Evolutionary conservation across 2,888 invertebrate genomes (phyloP).

Genomic region (Taenaris catops): DNA sequence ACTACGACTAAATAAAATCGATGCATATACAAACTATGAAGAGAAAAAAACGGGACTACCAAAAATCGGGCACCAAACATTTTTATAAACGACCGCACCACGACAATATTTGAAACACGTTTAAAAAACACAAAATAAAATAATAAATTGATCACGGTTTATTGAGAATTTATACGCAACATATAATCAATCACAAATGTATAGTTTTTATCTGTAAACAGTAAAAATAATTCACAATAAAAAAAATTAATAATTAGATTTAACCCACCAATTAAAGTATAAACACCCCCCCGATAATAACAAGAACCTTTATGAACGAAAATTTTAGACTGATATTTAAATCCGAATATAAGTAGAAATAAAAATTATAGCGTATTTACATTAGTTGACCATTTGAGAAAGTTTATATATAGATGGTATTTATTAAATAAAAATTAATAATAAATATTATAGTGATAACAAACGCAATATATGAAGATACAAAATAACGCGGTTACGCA

Average conservation of each 20-base stretch:
- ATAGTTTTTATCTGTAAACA: slow-evolving; percentile 44
- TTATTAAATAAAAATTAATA: slow-evolving; percentile 44
- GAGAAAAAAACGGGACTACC: slow-evolving; percentile 64
- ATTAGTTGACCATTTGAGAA: slow-evolving; percentile 78
- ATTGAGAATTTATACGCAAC: slow-evolving; percentile 53
- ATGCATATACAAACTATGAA: slow-evolving; percentile 62
- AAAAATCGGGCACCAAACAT: slow-evolving; percentile 36
- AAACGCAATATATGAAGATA: slow-evolving; percentile 42
- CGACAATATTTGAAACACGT: slow-evolving; percentile 52
- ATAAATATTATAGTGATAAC: slow-evolving; percentile 36
- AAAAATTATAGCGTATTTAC: slow-evolving; percentile 73
- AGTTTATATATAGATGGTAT: slow-evolving; percentile 57
- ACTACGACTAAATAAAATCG: slow-evolving; percentile 21
- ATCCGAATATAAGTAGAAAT: slow-evolving; percentile 58
- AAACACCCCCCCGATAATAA: slow-evolving; percentile 62
- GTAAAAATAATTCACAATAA: slow-evolving; percentile 48
- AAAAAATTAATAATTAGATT: slow-evolving; percentile 41
- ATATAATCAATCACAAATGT: slow-evolving; percentile 59
- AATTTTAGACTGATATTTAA: slow-evolving; percentile 78
- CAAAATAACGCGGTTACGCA: slow-evolving; percentile 63
- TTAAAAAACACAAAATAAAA: slow-evolving; percentile 36
- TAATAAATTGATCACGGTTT: slow-evolving; percentile 58
- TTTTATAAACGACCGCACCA: slow-evolving; percentile 42
- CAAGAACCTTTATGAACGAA: slow-evolving; percentile 73
- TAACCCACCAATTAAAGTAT: slow-evolving; percentile 36